Evolutionary conservation across 1,140 invertebrate genomes (phyloP), one percentile per base, ranked within the genome.

Genomic region (Mactra quadrangularis): DNA sequence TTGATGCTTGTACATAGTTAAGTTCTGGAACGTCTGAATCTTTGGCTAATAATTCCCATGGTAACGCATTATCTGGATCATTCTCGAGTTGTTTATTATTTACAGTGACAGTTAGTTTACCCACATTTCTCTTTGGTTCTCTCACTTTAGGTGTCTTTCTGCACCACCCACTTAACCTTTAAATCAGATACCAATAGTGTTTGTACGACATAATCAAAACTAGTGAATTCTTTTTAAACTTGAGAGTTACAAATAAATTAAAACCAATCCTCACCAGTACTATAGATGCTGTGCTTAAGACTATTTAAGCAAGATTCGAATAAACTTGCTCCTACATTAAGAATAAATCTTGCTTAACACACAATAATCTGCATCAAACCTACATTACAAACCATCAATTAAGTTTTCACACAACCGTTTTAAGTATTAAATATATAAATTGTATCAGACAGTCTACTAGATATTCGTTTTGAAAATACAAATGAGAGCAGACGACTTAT

Each of bases 11-110:
- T 0, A 79, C 62, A 25, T 68, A 45, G 27, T 79, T 66, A 7
- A 64, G 13, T 66, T 79, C 62, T 19, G 76, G 76, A 31, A 57
- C 62, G 13, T 79, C 76, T 13, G 31, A 31, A 38, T 79, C 76
- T 45, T 79, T 79, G 1, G 76, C 76, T 6, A 79, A 47, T 27
- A 79, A 50, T 66, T 79, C 76, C 76, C 76, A 79, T 35, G 76
- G 76, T 29, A 79, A 57, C 47, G 76, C 76, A 33, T 79, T 79
- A 31, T 79, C 76, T 13, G 76, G 76, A 33, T 79, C 76, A 22
- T 79, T 79, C 25, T 79, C 76, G 1, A 79, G 33, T 3, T 38
- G 25, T 33, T 79, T 79, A 3, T 68, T 66, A 31, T 79, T 79
- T 3, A 79, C 31, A 11, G 62, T 68, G 3, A 79, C 60, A 31